phyloP scores from a whole-genome alignment of 2,888 invertebrate genomes.

The Pterostichus madidus region DNA sequence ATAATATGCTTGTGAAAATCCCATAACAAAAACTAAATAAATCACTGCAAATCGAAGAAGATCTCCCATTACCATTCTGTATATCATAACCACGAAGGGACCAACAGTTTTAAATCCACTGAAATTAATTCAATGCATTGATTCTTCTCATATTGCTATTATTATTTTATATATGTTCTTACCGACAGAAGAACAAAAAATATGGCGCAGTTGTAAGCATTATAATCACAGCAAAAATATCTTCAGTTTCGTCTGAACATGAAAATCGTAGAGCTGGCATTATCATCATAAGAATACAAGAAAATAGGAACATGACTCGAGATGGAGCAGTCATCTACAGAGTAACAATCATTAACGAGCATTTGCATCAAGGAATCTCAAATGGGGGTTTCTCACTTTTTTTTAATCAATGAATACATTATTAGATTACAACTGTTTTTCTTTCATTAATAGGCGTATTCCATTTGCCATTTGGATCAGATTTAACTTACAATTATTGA shows the following conservation, averaged over 20 bases:
- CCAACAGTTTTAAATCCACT: constrained; percentile 99
- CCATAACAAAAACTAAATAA: constrained; percentile 97
- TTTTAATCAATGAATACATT: too few species aligned
- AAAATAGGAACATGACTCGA: constrained; percentile 95
- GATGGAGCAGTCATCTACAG: constrained; percentile 91
- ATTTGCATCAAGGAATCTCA: too few species aligned
- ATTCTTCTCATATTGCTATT: constrained; percentile 9
- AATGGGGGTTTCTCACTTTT: too few species aligned
- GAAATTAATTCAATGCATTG: constrained; percentile 88
- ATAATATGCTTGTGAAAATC: constrained; percentile 97
- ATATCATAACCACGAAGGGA: constrained; percentile 99
- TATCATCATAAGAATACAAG: constrained; percentile 92
- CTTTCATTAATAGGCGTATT: too few species aligned
- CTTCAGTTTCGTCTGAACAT: constrained; percentile 93
- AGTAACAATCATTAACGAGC: constrained; percentile 1
- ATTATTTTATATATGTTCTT: constrained; percentile 69
- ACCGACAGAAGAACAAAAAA: constrained; percentile 98
- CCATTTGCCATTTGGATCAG: too few species aligned
- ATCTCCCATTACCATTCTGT: constrained; percentile 98
- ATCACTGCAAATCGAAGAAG: constrained; percentile 96
- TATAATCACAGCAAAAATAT: constrained; percentile 93
- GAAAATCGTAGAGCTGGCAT: constrained; percentile 91
- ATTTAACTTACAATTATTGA: too few species aligned
- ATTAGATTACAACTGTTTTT: too few species aligned
- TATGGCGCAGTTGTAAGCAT: constrained; percentile 98